Evolutionary conservation across 2,888 invertebrate genomes (phyloP), one percentile per base, ranked within the genome.

Genomic region (Myopa testacea): DNA sequence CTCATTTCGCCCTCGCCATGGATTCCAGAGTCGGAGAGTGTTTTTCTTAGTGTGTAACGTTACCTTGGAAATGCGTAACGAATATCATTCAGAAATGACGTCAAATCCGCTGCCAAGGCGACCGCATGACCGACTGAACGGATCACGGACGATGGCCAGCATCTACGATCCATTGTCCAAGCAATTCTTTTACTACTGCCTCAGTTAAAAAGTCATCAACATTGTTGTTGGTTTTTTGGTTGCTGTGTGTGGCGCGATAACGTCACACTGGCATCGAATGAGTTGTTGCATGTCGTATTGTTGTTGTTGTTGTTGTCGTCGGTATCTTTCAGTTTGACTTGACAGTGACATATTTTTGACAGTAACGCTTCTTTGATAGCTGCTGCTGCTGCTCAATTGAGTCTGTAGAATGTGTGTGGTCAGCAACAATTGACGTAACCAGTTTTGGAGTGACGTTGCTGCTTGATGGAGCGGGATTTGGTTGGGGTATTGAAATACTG

Each of bases 351-450:
- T 79, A 80, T 80, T 81, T 80, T 81, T 81, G 81, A 81, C 81
- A 81, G 79, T 75, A 76, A 78, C 69, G 77, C 77, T 77, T 77
- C 78, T 78, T 71, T 38, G 19, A 60, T 76, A 37, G 26, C 10
- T 45, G 45, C 7, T 45, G 40, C 8, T 4, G 73, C 40, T 63
- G 63, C 68, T 76, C 19, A 55, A 71, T 45, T 69, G 26, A 16
- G 69, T 12, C 16, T 14, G 14, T 74, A 62, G 38, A 26, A 37
- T 82, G 86, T 80, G 81, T 87, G 87, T 86, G 87, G 87, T 85
- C 86, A 84, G 84, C 84, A 84, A 81, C 84, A 85, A 85, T 85
- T 85, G 86, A 86, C 84, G 85, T 40, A 16, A 69, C 38, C 52
- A 19, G 26, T 26, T 26, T 2, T 26, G 26, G 2, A 2, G 2